Base-by-base conservation (phyloP, 1,140 invertebrate species). In the Drosophila quadrilineata region DNA sequence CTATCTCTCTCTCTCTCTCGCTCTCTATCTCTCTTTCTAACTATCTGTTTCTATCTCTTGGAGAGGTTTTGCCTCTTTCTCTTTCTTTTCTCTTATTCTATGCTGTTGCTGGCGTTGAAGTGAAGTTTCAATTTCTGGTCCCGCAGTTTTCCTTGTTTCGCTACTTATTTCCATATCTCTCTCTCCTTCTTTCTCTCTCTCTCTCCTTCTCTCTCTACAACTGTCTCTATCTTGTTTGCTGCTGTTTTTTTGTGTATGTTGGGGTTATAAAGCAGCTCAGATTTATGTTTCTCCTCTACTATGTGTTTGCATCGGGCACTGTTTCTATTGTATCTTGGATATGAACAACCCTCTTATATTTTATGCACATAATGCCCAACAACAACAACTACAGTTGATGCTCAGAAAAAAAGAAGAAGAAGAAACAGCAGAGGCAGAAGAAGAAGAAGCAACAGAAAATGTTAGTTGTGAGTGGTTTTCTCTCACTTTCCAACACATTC, bases 311-410 rank as follows among this genome's bases (percentile, higher is more conserved):
- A 67, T 53, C 58, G 41, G 49, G 35, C 58, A 45, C 33, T 49
- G 35, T 63, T 68, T 73, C 79, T 71, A 77, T 84, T 85, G 79
- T 85, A 60, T 69, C 57, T 70, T 73, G 69, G 71, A 82, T 75
- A 75, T 75, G 74, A 85, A 84, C 79, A 73, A 77, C 77, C 79
- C 77, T 84, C 77, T 84, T 84, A 85, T 84, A 84, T 84, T 84
- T 84, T 84, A 84, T 84, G 77, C 79, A 74, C 77, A 82, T 82
- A 82, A 82, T 84, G 77, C 73, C 77, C 77, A 82, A 84, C 17
- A 33, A 49, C 2, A n/a, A 48, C 53, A 48, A 31, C 28, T 43
- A 60, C 43, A 43, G 33, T 54, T 58, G 41, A 29, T 46, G 52
- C 68, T 57, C 40, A 29, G 38, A 69, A 72, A 64, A 72, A 69